phyloP scores from a whole-genome alignment of 2,888 invertebrate species.

The Eupithecia abbreviata region DNA sequence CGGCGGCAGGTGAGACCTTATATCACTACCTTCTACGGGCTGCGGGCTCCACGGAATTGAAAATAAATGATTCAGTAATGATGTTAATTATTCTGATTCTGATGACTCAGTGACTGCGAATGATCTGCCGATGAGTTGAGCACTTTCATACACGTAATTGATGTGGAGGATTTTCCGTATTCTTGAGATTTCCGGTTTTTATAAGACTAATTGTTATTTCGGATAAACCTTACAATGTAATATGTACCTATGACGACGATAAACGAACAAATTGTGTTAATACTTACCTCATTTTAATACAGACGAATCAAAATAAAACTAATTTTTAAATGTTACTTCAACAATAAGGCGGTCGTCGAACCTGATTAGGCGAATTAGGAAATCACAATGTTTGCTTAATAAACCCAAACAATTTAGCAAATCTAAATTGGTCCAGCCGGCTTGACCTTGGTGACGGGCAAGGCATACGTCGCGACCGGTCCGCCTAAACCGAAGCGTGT shows the following conservation, averaged over 20 bases:
- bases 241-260: background rate
- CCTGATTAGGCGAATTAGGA: slow-evolving; percentile 13
- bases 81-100: slow-evolving; percentile 12
- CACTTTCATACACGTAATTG: slow-evolving; percentile 16
- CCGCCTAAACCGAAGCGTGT: slow-evolving; percentile 4
- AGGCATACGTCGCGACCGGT: slow-evolving; percentile 10
- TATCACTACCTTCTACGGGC: slow-evolving; percentile 13
- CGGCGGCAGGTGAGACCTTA: slow-evolving; percentile 85
- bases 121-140: slow-evolving; percentile 18
- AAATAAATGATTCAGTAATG: slow-evolving; percentile 19
- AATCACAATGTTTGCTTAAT: slow-evolving; percentile 9
- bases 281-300: background rate
- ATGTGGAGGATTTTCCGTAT: slow-evolving; percentile 20
- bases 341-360: slow-evolving; percentile 7
- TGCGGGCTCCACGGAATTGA: background rate
- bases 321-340: background rate
- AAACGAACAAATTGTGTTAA: background rate
- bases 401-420: slow-evolving; percentile 7
- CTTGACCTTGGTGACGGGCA: slow-evolving; percentile 11
- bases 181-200: slow-evolving; percentile 22
- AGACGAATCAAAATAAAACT: background rate
- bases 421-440: slow-evolving; percentile 9
- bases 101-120: slow-evolving; percentile 25
- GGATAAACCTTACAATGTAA: background rate
- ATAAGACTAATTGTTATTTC: background rate